Conservation (phyloP, 2,888 invertebrate genomes). For the Torymus auratus region DNA sequence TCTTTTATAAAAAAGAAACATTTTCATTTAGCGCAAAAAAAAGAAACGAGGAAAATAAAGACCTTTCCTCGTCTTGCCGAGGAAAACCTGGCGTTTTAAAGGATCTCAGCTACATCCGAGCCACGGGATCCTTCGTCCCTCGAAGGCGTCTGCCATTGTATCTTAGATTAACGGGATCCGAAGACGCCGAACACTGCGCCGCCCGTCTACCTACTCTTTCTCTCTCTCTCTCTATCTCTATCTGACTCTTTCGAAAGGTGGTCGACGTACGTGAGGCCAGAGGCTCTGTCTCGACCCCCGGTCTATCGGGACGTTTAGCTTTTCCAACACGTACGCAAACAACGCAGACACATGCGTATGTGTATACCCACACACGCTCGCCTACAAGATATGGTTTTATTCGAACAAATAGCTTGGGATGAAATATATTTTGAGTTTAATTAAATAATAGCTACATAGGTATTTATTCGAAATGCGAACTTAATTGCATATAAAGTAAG, state of each 20-base stretch:
- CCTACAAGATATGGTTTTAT: no score
- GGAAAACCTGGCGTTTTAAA: conserved; percentile 9
- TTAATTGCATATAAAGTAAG: no score
- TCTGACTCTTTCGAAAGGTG: no score
- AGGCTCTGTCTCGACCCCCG: neutral
- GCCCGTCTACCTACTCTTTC: conserved; percentile 32
- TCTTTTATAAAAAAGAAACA: no score
- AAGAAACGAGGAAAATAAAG: neutral
- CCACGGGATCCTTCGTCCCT: neutral
- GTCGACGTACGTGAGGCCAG: conserved; percentile 18
- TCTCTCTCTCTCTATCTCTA: neutral
- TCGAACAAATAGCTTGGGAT: no score
- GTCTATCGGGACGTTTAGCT: neutral
- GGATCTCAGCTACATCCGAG: conserved; percentile 15
- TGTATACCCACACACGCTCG: no score
- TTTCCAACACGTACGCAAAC: neutral
- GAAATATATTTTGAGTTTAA: no score
- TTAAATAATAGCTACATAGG: no score
- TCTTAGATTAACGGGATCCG: conserved; percentile 69
- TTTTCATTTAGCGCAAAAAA: neutral
- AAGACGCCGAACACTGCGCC: conserved; percentile 52
- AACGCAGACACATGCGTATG: neutral
- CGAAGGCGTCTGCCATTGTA: conserved; percentile 64
- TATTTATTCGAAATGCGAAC: no score
- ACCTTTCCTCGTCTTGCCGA: neutral